Evolutionary conservation across 2,888 invertebrate species (phyloP).

Genomic region (Cryptocephalus primarius): DNA sequence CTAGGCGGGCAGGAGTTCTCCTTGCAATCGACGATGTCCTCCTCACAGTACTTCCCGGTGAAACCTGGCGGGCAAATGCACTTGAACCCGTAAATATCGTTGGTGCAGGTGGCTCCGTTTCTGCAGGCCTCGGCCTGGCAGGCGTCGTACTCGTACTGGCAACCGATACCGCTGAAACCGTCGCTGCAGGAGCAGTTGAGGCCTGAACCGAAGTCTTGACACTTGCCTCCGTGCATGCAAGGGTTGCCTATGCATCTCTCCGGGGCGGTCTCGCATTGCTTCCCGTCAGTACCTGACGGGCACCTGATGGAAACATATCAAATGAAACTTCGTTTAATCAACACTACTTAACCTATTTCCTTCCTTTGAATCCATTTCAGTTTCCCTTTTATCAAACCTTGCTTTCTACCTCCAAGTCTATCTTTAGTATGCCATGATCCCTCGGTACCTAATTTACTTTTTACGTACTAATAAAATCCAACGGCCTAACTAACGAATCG

Average conservation of each 20-base stretch:
- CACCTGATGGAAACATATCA: constrained; percentile 44
- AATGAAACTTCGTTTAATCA: not conserved
- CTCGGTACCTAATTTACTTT: no score
- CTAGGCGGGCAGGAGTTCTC: constrained; percentile 91
- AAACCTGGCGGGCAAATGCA: constrained; percentile 78
- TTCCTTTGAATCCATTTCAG: no score
- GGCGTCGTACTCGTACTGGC: constrained; percentile 89
- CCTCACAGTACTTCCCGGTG: constrained; percentile 72
- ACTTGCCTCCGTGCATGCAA: constrained; percentile 92
- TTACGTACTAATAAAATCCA: no score
- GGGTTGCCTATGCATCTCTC: constrained; percentile 88
- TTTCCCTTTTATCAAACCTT: no score
- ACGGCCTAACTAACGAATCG: no score
- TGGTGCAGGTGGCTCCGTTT: constrained; percentile 86
- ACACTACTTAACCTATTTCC: no score
- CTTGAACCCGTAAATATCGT: constrained; percentile 73
- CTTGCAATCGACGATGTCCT: constrained; percentile 84
- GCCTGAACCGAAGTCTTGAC: constrained; percentile 91
- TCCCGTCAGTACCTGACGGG: constrained; percentile 91
- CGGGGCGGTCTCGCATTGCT: constrained; percentile 93
- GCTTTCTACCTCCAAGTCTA: no score
- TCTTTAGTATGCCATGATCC: no score
- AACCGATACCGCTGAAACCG: constrained; percentile 64
- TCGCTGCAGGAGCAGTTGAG: constrained; percentile 86
- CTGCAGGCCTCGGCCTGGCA: constrained; percentile 83